Conservation (phyloP, 2,113 vertebrate genomes). For the Gopherus evgoodei region DNA sequence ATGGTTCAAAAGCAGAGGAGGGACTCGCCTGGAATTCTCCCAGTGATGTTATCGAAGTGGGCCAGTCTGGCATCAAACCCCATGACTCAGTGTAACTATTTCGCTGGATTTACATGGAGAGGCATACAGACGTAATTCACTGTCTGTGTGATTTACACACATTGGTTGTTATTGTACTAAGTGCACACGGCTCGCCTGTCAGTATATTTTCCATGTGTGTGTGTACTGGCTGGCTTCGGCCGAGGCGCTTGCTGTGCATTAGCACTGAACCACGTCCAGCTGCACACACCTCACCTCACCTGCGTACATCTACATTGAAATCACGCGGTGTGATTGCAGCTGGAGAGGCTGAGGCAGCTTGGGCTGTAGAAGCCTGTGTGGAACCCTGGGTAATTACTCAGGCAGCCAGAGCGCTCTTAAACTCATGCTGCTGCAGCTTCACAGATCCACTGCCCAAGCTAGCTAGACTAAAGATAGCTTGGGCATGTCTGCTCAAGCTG, state of each 20-base stretch:
- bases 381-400: too few relatives aligned
- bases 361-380: too few relatives aligned
- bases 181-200: fast-evolving
- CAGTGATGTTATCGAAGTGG: not conserved
- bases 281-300: fast-evolving
- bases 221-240: not conserved
- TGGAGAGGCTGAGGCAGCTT: too few relatives aligned
- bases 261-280: not conserved
- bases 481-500: not conserved
- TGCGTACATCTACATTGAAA: too few relatives aligned
- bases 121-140: fast-evolving
- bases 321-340: too few relatives aligned
- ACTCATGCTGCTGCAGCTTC: too few relatives aligned
- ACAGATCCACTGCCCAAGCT: not conserved
- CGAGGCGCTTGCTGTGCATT: not conserved
- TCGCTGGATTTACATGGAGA: not conserved
- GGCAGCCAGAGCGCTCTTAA: too few relatives aligned
- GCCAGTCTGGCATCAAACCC: not conserved
- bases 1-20: not conserved
- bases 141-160: fast-evolving
- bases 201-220: too few relatives aligned
- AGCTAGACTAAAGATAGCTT: not conserved
- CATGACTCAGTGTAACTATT: not conserved
- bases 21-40: not conserved
- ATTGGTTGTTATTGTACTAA: not conserved